Conservation (phyloP, 2,888 invertebrate genomes). For the Pemphredon lugubris region DNA sequence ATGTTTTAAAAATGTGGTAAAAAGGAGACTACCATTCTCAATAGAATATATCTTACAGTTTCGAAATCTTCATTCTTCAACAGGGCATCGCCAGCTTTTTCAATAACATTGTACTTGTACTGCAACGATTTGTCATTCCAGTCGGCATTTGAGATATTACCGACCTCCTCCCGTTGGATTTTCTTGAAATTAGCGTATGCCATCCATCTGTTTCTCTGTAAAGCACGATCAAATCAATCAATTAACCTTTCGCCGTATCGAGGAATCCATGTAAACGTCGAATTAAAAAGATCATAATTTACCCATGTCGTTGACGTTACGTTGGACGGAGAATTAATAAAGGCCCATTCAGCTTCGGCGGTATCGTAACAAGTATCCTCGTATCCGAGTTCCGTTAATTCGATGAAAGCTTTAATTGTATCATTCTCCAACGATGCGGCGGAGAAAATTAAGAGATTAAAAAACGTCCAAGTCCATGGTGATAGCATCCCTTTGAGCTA, state of each 20-base stretch:
- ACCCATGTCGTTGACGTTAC: conserved; percentile 70
- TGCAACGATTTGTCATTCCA: conserved; percentile 33
- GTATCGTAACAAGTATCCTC: conserved; percentile 71
- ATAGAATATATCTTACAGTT: conserved; percentile 52
- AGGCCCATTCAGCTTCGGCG: conserved; percentile 70
- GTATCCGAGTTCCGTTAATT: conserved; percentile 69
- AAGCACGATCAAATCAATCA: background rate
- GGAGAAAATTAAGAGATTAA: conserved; percentile 49
- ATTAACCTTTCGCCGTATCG: background rate
- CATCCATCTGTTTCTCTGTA: conserved; percentile 63
- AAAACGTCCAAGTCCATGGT: conserved; percentile 51
- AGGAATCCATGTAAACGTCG: background rate
- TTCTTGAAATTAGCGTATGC: conserved; percentile 65
- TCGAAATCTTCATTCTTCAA: conserved; percentile 63
- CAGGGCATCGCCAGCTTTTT: conserved; percentile 71
- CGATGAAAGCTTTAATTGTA: conserved; percentile 52
- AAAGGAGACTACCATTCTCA: too few relatives aligned
- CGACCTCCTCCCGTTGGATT: conserved; percentile 48
- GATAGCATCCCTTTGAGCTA: conserved; percentile 56
- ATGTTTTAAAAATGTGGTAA: too few relatives aligned
- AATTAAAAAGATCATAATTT: conserved; percentile 14
- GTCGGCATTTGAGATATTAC: conserved; percentile 33
- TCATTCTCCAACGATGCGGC: conserved; percentile 37
- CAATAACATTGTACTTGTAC: conserved; percentile 67
- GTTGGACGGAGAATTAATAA: conserved; percentile 67